phyloP scores from a whole-genome alignment of 2,797 vertebrate species.

The Micromesistius poutassou region DNA sequence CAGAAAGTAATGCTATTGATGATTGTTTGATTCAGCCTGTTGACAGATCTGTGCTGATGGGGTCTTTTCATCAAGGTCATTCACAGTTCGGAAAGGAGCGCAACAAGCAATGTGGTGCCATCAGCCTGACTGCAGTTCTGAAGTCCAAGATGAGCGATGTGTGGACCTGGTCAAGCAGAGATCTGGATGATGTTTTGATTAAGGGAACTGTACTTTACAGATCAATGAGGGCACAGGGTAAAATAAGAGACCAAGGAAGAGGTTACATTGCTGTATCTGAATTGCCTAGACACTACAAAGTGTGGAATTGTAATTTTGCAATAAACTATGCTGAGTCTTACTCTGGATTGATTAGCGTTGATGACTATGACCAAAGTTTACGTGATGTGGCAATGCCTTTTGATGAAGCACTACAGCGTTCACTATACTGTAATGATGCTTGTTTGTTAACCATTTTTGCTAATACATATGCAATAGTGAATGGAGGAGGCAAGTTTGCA shows the following conservation, averaged over 20 bases:
- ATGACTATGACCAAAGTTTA: slow-evolving; percentile 2
- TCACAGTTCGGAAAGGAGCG: neutral
- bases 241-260: neutral
- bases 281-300: neutral
- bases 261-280: slow-evolving; percentile 15
- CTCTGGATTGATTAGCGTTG: neutral
- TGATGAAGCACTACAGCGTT: neutral
- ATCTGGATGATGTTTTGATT: slow-evolving; percentile 14
- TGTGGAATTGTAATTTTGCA: neutral
- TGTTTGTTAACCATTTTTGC: neutral
- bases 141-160: slow-evolving; percentile 4
- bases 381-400: neutral
- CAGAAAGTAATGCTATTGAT: too few species aligned
- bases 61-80: slow-evolving; percentile 23
- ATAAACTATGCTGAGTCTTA: neutral
- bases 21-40: too few species aligned
- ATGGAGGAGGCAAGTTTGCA: neutral
- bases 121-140: slow-evolving; percentile 18
- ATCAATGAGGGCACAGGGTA: neutral
- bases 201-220: slow-evolving; percentile 17
- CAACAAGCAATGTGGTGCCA: slow-evolving; percentile 12
- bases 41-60: neutral
- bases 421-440: neutral
- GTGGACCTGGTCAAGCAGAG: slow-evolving; percentile 1
- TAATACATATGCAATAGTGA: slow-evolving; percentile 10